Percentiles rank a stretch among this genome's conserved stretches.
Evolutionary conservation across 2,888 invertebrate genomes (phyloP).

Genomic region (Ectropis crepuscularia): DNA sequence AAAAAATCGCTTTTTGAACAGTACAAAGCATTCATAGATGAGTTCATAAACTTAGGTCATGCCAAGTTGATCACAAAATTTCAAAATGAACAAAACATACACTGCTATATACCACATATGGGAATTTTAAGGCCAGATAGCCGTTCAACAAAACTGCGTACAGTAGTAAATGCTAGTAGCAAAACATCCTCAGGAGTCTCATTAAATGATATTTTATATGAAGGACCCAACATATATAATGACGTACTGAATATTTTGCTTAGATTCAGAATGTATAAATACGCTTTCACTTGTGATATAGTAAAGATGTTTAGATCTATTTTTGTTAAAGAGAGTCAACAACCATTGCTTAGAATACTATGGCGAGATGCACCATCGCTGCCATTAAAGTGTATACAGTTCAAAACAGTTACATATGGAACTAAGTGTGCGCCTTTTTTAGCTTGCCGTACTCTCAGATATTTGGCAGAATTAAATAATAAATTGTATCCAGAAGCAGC

Average conservation of each 20-base stretch:
- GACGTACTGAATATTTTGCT: constrained; percentile 31
- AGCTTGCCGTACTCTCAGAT: neutral
- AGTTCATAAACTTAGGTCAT: constrained; percentile 15
- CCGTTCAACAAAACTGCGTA: constrained; percentile 14
- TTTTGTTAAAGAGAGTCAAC: constrained; percentile 1
- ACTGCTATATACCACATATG: constrained; percentile 10
- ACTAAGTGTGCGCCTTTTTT: neutral
- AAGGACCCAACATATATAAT: constrained; percentile 39
- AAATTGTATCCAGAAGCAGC: neutral
- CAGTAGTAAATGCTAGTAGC: constrained; percentile 12
- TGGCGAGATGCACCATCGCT: neutral
- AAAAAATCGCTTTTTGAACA: constrained; percentile 9
- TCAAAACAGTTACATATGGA: constrained; percentile 2
- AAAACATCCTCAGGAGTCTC: constrained; percentile 17
- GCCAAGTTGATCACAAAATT: neutral
- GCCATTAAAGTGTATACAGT: neutral
- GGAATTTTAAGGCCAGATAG: constrained; percentile 9
- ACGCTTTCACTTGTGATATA: constrained; percentile 18
- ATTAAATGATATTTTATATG: constrained; percentile 34
- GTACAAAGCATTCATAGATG: constrained; percentile 13
- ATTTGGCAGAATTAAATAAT: neutral
- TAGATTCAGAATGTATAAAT: constrained; percentile 6
- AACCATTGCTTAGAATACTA: constrained; percentile 6
- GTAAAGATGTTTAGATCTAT: constrained; percentile 15
- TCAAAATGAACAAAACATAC: neutral